These are phyloP conservation scores for Hipparchia sbordonii DNA, from an alignment of 2,888 invertebrate species.

Conservation along the genomic window DNA sequence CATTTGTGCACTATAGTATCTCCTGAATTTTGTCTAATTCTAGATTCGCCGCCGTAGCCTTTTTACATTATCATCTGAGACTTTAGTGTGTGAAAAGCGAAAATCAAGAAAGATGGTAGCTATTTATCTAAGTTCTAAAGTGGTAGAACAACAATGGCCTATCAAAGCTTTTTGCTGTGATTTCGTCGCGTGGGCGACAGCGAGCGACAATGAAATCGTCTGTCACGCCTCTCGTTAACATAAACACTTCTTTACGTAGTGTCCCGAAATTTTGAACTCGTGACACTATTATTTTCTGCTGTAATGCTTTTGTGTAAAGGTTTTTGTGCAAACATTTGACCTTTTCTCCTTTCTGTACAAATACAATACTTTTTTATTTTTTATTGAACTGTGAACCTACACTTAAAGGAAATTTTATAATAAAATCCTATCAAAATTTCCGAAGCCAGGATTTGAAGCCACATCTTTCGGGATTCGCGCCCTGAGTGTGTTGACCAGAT, in stretches of 20 bases:
- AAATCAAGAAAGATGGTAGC: background rate
- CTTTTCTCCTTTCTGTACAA: background rate
- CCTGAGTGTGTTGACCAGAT: no score
- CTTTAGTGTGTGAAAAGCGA: background rate
- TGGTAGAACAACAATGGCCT: background rate
- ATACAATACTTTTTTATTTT: no score
- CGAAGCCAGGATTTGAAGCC: no score
- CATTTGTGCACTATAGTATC: no score
- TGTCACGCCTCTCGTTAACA: constrained; percentile 14
- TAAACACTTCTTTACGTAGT: constrained; percentile 2
- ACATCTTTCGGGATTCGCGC: no score
- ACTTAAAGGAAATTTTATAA: no score
- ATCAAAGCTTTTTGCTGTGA: constrained; percentile 9
- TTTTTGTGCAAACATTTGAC: background rate
- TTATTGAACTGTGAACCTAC: no score
- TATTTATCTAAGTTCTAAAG: background rate
- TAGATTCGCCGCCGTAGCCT: no score
- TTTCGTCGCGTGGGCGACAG: background rate
- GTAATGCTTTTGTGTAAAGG: background rate
- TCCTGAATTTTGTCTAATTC: no score
- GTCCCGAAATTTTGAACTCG: constrained; percentile 6
- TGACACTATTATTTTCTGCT: background rate
- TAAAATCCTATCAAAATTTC: no score
- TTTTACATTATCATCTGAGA: no score
- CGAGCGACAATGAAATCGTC: background rate